These are phyloP conservation scores for Ariolimax columbianus DNA, from an alignment of 2,888 invertebrate species.

Conservation along the genomic window DNA sequence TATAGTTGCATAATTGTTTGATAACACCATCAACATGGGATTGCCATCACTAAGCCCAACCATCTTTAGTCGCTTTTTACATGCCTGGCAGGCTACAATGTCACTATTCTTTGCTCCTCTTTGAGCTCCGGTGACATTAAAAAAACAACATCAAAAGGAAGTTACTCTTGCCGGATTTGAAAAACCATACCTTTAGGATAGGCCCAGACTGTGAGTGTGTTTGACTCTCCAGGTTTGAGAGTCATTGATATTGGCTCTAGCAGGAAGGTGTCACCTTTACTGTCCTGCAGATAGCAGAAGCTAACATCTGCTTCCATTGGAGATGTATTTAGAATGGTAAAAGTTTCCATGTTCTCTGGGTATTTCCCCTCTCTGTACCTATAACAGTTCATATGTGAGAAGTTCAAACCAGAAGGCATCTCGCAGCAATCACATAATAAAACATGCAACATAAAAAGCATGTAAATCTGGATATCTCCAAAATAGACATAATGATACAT, in stretches of 20 bases:
- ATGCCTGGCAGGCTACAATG: too few relatives aligned
- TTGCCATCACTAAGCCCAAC: too few relatives aligned
- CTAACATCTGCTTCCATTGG: slow-evolving; percentile 78
- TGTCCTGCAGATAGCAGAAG: slow-evolving; percentile 78
- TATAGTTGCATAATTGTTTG: too few relatives aligned
- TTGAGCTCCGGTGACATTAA: too few relatives aligned
- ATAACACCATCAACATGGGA: too few relatives aligned
- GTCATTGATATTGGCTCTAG: slow-evolving; percentile 78
- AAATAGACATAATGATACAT: too few relatives aligned
- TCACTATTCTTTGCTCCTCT: too few relatives aligned
- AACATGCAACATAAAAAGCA: too few relatives aligned
- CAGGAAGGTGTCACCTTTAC: slow-evolving; percentile 77
- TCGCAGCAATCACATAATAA: background rate
- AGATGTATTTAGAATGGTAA: slow-evolving; percentile 77
- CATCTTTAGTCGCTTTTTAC: too few relatives aligned
- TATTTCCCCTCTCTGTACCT: slow-evolving; percentile 76
- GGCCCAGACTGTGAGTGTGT: slow-evolving; percentile 77
- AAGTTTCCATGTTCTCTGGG: slow-evolving; percentile 78
- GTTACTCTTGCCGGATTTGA: too few relatives aligned
- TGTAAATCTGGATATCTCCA: too few relatives aligned
- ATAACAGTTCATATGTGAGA: background rate
- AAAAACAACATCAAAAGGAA: too few relatives aligned
- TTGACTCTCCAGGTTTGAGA: slow-evolving; percentile 76
- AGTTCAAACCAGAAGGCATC: background rate
- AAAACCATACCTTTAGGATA: slow-evolving; percentile 71